A percentile compares a stretch with the other conserved stretches of the same genome.
Evolutionary conservation across 2,888 invertebrate genomes (phyloP).

Genomic region (Uropetala carovei): DNA sequence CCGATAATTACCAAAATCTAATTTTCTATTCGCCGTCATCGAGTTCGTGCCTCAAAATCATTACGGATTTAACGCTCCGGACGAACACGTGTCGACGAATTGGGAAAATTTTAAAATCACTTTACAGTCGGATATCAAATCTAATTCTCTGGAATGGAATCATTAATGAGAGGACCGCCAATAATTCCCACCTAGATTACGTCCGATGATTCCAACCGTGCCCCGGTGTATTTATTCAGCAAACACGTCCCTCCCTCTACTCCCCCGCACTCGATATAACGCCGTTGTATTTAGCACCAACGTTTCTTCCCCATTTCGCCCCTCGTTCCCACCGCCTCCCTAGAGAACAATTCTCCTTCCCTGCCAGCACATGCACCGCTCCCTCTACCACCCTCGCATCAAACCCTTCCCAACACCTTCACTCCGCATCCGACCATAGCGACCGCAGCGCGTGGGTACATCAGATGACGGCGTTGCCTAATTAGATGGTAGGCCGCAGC

Average conservation of each 20-base stretch:
- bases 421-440: constrained; percentile 7
- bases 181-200: neutral
- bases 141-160: no score
- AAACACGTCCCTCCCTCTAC: neutral
- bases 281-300: neutral
- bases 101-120: no score
- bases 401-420: constrained; percentile 35
- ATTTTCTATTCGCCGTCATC: no score
- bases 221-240: neutral
- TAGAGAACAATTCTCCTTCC: neutral
- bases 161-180: neutral
- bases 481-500: constrained; percentile 58
- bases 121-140: no score
- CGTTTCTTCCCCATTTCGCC: neutral
- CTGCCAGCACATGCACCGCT: neutral
- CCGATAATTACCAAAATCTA: no score
- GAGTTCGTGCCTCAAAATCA: no score
- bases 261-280: neutral
- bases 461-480: constrained; percentile 52
- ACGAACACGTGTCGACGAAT: no score
- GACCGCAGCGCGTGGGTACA: constrained; percentile 56
- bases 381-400: neutral
- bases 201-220: neutral
- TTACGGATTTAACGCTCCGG: no score
- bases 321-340: neutral